These are phyloP conservation scores for Neomonachus schauinslandi DNA, from an alignment of 2,113 vertebrate species.

Conservation along the genomic window DNA sequence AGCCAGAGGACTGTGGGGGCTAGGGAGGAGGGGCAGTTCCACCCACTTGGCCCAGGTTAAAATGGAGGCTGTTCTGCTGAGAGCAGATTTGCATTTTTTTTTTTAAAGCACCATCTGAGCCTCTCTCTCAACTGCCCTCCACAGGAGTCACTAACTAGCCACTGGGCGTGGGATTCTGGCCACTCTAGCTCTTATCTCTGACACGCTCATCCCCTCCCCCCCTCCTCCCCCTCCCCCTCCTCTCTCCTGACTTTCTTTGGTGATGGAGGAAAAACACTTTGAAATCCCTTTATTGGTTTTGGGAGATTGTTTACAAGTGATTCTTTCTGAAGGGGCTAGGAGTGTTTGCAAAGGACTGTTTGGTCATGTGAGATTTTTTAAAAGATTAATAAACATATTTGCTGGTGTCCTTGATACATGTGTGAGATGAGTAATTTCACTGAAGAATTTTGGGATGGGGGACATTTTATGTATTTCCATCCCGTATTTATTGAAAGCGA, in stretches of 20 bases:
- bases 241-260: neutral
- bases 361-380: neutral
- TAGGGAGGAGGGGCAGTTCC: neutral
- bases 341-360: neutral
- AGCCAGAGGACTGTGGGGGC: neutral
- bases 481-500: neutral
- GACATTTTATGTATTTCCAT: neutral
- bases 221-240: neutral
- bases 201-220: neutral
- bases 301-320: slow-evolving; percentile 20
- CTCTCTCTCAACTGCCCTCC: slow-evolving; percentile 26
- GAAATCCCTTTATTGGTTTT: slow-evolving; percentile 34
- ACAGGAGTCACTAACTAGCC: slow-evolving; percentile 40
- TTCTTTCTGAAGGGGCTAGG: slow-evolving; percentile 20
- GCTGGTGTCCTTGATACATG: neutral
- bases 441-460: neutral
- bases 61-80: slow-evolving; percentile 49
- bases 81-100: slow-evolving; percentile 13
- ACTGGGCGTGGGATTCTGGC: neutral
- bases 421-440: neutral
- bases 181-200: neutral
- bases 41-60: slow-evolving; percentile 41
- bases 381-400: neutral
- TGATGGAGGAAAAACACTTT: neutral
- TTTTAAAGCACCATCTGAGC: slow-evolving; percentile 48